Conservation (phyloP, 2,113 vertebrate genomes). For the Erinaceus europaeus region DNA sequence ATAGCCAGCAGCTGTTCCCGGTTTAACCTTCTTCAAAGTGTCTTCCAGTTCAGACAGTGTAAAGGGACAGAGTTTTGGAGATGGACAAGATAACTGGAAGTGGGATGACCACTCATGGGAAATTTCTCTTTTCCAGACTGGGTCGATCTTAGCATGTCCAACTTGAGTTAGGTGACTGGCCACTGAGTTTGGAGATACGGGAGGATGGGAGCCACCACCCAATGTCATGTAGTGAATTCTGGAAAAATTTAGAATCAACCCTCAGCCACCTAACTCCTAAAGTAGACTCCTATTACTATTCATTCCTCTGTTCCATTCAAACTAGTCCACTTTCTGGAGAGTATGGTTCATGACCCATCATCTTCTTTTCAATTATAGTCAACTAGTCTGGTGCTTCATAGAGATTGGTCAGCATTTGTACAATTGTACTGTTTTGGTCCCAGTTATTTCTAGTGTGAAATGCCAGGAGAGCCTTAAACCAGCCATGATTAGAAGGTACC, state of each 20-base stretch:
- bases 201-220: too few relatives aligned
- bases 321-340: not conserved
- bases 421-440: too few relatives aligned
- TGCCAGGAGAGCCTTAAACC: not conserved
- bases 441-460: not conserved
- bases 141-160: too few relatives aligned
- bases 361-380: slow-evolving; percentile 56
- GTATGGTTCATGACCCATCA: not conserved
- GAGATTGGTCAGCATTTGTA: not conserved
- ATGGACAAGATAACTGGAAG: not conserved
- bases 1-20: too few relatives aligned
- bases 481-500: not conserved
- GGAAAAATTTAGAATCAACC: not conserved
- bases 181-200: too few relatives aligned
- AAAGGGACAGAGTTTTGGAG: not conserved
- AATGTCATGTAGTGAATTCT: too few relatives aligned
- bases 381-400: slow-evolving; percentile 12
- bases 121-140: too few relatives aligned
- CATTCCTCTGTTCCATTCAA: not conserved
- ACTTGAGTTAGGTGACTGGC: too few relatives aligned
- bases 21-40: too few relatives aligned
- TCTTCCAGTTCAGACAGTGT: too few relatives aligned
- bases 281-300: not conserved
- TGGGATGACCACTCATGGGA: not conserved
- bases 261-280: not conserved